Evolutionary conservation across 2,113 vertebrate species (phyloP).

Genomic region (Tachuris rubrigastra): DNA sequence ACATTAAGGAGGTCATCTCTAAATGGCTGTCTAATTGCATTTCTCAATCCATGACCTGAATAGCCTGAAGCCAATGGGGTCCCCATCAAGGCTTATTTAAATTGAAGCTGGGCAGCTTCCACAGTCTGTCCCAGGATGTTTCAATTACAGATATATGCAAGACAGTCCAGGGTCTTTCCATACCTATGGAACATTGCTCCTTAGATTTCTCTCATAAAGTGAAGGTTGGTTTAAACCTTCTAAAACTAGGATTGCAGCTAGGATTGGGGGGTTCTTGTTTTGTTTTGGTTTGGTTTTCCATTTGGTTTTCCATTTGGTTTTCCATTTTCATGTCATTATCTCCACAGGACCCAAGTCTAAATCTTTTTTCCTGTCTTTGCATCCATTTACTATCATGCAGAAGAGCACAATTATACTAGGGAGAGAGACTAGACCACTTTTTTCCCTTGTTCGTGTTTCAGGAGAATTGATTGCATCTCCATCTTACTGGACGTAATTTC

Average conservation of each 20-base stretch:
- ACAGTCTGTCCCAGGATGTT: background rate
- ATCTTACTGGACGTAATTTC: background rate
- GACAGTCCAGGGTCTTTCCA: background rate
- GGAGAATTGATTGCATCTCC: background rate
- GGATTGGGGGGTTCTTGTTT: background rate
- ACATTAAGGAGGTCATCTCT: background rate
- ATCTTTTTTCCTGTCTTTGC: background rate
- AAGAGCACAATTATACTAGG: background rate
- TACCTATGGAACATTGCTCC: background rate
- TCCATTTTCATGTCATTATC: background rate
- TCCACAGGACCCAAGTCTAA: background rate
- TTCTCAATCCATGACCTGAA: background rate
- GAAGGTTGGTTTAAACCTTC: background rate
- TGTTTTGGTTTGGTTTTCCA: background rate
- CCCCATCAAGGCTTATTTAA: background rate
- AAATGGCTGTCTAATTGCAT: conserved; percentile 38
- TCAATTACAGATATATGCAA: background rate
- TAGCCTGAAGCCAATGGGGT: background rate
- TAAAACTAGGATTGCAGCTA: background rate
- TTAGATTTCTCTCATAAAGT: background rate
- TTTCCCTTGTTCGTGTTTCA: background rate
- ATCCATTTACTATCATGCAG: background rate
- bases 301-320: background rate
- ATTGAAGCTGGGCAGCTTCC: background rate
- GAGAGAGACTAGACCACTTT: background rate